Evolutionary conservation across 2,888 invertebrate genomes (phyloP).

Genomic region (Drosophila paranaensis): DNA sequence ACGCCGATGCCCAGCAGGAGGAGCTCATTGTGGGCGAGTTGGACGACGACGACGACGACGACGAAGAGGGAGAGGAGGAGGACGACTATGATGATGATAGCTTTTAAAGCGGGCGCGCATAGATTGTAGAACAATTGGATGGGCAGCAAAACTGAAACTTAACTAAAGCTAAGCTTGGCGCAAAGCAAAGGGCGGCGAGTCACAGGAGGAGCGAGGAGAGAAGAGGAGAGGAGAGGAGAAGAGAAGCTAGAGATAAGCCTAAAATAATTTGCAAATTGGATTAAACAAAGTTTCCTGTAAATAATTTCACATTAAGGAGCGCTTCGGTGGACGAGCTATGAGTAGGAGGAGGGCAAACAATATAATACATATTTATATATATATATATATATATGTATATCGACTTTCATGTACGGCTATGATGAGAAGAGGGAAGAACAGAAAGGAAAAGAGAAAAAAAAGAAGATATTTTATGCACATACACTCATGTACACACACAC

Average conservation of each 20-base stretch:
- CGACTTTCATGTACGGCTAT: constrained; percentile 18
- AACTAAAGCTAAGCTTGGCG: constrained; percentile 59
- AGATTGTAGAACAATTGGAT: constrained; percentile 61
- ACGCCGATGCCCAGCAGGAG: constrained; percentile 53
- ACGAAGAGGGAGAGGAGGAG: constrained; percentile 17
- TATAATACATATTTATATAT: constrained; percentile 4
- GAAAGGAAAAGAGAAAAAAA: constrained; percentile 1
- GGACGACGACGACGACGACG: constrained; percentile 23
- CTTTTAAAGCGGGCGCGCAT: constrained; percentile 79
- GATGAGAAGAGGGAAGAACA: constrained; percentile 18
- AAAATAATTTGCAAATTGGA: constrained; percentile 12
- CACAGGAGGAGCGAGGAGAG: neutral
- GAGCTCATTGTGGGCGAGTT: constrained; percentile 55
- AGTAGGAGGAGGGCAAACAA: constrained; percentile 28
- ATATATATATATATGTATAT: constrained; percentile 3
- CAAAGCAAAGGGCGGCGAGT: constrained; percentile 11
- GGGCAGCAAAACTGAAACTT: constrained; percentile 27
- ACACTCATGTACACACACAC: constrained; percentile 2
- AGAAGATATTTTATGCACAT: constrained; percentile 13
- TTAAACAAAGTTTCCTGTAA: constrained; percentile 42
- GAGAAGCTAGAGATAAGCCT: constrained; percentile 5
- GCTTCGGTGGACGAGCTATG: constrained; percentile 16
- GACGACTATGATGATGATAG: constrained; percentile 83
- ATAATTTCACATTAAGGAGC: constrained; percentile 48
- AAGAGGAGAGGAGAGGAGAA: neutral